Conservation (phyloP, 2,888 invertebrate genomes). For the Slavum lentiscoides region DNA sequence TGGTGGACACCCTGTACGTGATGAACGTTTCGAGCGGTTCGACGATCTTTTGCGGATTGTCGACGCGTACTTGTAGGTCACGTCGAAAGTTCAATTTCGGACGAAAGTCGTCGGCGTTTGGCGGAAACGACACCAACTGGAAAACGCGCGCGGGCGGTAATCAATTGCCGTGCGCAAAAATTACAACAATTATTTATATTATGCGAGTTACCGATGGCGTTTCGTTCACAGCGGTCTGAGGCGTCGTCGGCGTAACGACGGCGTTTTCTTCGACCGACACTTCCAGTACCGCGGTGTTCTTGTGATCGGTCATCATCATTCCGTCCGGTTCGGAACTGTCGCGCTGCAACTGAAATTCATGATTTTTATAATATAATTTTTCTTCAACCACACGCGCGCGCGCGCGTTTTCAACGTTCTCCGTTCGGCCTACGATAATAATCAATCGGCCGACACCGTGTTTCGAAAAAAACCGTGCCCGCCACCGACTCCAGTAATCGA, state of each 20-base stretch:
- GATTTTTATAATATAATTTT: too few relatives aligned
- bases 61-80: conserved; percentile 70
- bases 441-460: background rate
- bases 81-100: conserved; percentile 59
- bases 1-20: conserved; percentile 71
- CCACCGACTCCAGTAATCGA: too few relatives aligned
- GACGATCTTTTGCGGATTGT: conserved; percentile 74
- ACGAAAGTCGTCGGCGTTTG: conserved; percentile 16
- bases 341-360: conserved; percentile 23
- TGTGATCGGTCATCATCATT: conserved; percentile 54
- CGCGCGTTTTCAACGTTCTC: background rate
- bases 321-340: background rate
- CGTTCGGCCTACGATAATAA: too few relatives aligned
- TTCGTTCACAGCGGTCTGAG: conserved; percentile 17
- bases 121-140: conserved; percentile 34
- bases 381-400: too few relatives aligned
- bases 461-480: conserved; percentile 8
- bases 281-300: conserved; percentile 54
- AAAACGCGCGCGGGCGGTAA: background rate
- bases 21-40: conserved; percentile 74
- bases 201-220: conserved; percentile 13
- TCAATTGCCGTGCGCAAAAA: background rate
- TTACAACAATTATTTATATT: background rate
- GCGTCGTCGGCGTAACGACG: conserved; percentile 35
- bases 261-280: conserved; percentile 54